Conservation (phyloP, 2,113 vertebrate species). For the Etia nguti region DNA sequence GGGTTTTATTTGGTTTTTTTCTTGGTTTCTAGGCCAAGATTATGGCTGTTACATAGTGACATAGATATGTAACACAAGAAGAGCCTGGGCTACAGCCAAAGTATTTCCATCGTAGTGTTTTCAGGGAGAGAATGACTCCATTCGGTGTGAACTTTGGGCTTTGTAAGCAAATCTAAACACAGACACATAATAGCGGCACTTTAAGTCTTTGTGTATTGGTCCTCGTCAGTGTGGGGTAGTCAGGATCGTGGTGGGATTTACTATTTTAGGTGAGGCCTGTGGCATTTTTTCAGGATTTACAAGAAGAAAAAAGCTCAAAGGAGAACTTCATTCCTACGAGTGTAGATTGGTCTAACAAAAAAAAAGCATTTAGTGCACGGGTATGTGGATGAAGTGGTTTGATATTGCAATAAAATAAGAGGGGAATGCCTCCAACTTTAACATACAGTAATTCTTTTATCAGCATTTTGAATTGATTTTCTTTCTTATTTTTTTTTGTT, state of each 20-base stretch:
- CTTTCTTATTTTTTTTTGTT: not conserved
- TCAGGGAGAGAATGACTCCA: not conserved
- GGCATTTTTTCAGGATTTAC: constrained; percentile 33
- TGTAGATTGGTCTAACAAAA: constrained; percentile 16
- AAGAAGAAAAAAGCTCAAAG: not conserved
- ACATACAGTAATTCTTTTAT: constrained; percentile 53
- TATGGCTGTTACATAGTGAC: not conserved
- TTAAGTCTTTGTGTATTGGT: constrained; percentile 18
- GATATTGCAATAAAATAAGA: constrained; percentile 69
- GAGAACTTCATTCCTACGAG: constrained; percentile 5
- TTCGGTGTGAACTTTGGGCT: not conserved
- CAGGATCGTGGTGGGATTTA: not conserved
- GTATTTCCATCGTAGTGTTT: not conserved
- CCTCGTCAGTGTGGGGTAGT: not conserved
- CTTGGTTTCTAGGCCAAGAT: not conserved
- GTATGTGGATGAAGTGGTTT: constrained; percentile 56
- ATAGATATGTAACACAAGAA: not conserved
- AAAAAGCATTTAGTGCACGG: constrained; percentile 48
- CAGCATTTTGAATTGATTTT: constrained; percentile 53
- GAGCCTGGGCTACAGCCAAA: not conserved
- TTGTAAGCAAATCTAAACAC: not conserved
- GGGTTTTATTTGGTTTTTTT: not conserved
- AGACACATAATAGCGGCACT: not conserved
- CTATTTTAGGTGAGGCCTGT: constrained; percentile 20
- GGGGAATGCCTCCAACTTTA: constrained; percentile 51